Base-by-base conservation (phyloP, 2,888 invertebrate species). In the Chloroclystis v-ata region DNA sequence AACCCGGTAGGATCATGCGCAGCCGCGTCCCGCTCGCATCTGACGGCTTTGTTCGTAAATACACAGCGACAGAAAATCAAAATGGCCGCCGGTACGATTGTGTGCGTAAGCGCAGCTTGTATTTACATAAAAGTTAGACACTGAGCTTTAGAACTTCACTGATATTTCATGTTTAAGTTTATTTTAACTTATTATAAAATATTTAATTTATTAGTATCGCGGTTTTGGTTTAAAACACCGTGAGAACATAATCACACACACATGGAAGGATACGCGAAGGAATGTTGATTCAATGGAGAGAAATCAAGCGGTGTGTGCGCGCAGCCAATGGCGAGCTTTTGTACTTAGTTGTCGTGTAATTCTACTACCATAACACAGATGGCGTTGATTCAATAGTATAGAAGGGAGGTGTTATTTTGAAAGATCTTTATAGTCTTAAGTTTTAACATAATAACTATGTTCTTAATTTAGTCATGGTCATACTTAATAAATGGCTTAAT, bases 31-130 rank as follows among this genome's bases (percentile, higher is more conserved):
- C 78, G 87, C 83, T 82, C 77, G 81, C 87, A 83, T 88, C 88
- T 88, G 88, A 85, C 85, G 83, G 87, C 88, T 87, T 87, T 88
- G 87, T 87, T 78, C 84, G 79, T 82, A 86, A 82, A 85, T 82
- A 88, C 85, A 86, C 81, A 82, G 72, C 77, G 78, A 82, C 85
- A 78, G 79, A 83, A 81, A 84, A 84, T 80, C 89, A 89, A 89
- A 87, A 89, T 89, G 89, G 89, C 89, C 79, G 87, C 75, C 71
- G 48, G 14, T 54, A 57, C 59, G 56, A 28, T 47, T 60, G 85
- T 85, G 83, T 85, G 86, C 82, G 86, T 84, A 72, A 60, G 76
- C 77, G 79, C 78, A 75, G 63, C 71, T 69, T 75, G 67, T 65
- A 69, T 69, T 59, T 59, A 52, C 53, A 54, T 57, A 57, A 72